phyloP scores from a whole-genome alignment of 2,888 invertebrate genomes.

The Caenorhabditis zanzibari region DNA sequence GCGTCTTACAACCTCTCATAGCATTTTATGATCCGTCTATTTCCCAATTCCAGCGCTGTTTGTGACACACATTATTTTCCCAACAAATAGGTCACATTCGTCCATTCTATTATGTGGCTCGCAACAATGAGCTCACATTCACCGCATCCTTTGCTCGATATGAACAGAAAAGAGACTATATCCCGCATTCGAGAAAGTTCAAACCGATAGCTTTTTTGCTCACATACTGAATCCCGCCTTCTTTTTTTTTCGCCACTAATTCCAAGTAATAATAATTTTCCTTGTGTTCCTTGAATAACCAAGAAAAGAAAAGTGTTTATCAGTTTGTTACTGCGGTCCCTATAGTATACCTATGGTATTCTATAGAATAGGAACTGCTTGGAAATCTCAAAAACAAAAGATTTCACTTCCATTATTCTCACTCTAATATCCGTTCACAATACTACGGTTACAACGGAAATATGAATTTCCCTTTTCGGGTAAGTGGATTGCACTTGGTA shows the following conservation, averaged over 20 bases:
- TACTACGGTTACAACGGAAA: background rate
- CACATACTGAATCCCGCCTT: constrained; percentile 7
- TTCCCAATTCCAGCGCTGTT: constrained; percentile 14
- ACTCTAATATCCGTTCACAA: background rate
- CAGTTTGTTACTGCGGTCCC: background rate
- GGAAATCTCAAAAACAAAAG: background rate
- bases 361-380: background rate
- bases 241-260: background rate
- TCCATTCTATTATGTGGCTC: constrained; percentile 15
- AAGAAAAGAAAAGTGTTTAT: background rate
- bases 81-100: constrained; percentile 38
- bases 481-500: background rate
- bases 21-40: background rate
- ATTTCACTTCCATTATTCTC: background rate
- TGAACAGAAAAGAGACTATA: constrained; percentile 44
- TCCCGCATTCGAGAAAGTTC: constrained; percentile 23
- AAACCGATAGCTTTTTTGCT: constrained; percentile 16
- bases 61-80: constrained; percentile 18
- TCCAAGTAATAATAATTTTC: background rate
- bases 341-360: background rate
- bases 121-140: constrained; percentile 31
- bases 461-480: constrained; percentile 17
- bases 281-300: background rate
- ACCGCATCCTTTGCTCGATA: constrained; percentile 14
- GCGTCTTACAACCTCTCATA: too few species aligned